A percentile compares a stretch with the other conserved stretches of the same genome.
Evolutionary conservation across 2,797 vertebrate genomes (phyloP).

Genomic region (Sciaenops ocellatus): DNA sequence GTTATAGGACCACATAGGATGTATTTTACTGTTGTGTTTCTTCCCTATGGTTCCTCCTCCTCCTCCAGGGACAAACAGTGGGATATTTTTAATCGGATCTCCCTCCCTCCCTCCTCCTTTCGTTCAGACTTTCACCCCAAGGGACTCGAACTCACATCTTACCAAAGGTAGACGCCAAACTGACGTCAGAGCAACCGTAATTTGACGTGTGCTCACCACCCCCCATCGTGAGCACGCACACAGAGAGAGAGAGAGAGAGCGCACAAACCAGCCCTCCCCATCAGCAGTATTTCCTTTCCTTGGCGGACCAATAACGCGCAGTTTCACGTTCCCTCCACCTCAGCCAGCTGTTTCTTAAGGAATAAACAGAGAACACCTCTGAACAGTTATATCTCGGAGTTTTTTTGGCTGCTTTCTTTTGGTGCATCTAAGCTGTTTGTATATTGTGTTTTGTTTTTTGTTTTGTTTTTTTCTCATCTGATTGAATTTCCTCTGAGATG

Average conservation of each 20-base stretch:
- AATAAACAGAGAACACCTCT: slow-evolving; percentile 14
- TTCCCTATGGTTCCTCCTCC: slow-evolving; percentile 18
- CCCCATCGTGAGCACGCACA: slow-evolving; percentile 64
- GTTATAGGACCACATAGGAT: not conserved
- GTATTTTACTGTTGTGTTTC: slow-evolving; percentile 21
- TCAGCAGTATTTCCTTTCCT: slow-evolving; percentile 72
- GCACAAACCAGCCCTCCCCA: slow-evolving; percentile 56
- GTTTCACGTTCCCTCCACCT: slow-evolving; percentile 51
- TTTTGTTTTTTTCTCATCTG: slow-evolving; percentile 45
- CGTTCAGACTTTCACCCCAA: slow-evolving; percentile 64
- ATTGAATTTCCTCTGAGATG: slow-evolving; percentile 85
- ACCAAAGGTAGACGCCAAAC: slow-evolving; percentile 87
- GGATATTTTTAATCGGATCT: slow-evolving; percentile 77
- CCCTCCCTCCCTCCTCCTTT: slow-evolving; percentile 28
- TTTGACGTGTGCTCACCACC: slow-evolving; percentile 90
- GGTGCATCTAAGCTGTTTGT: slow-evolving; percentile 25
- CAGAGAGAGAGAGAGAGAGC: slow-evolving; percentile 1
- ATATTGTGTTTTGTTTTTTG: not conserved
- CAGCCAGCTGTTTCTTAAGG: slow-evolving; percentile 54
- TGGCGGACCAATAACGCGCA: slow-evolving; percentile 63
- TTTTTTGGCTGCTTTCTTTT: slow-evolving; percentile 22
- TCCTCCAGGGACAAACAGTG: slow-evolving; percentile 30
- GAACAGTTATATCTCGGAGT: slow-evolving; percentile 3
- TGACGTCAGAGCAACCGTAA: slow-evolving; percentile 94
- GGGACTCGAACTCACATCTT: slow-evolving; percentile 85